Evolutionary conservation across 2,888 invertebrate species (phyloP).

Genomic region (Pseudococcus viburni): DNA sequence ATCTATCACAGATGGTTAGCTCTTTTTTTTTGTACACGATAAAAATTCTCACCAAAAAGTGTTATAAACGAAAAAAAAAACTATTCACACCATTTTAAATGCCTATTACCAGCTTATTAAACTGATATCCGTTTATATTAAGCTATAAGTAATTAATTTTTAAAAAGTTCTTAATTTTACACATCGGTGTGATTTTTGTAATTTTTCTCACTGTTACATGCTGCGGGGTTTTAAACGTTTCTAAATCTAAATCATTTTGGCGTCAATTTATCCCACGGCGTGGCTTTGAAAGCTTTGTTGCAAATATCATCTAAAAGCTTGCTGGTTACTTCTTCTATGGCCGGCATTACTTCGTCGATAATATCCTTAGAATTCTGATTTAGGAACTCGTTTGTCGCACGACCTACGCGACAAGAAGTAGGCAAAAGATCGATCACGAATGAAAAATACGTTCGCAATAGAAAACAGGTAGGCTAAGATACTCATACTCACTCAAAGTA

Average conservation of each 20-base stretch:
- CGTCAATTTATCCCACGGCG: conserved; percentile 69
- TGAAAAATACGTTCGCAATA: background rate
- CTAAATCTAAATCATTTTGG: conserved; percentile 65
- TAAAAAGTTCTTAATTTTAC: conserved; percentile 11
- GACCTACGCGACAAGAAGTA: conserved; percentile 67
- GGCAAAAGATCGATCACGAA: background rate
- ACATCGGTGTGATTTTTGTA: conserved; percentile 17
- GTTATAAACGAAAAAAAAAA: background rate
- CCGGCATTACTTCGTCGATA: conserved; percentile 69
- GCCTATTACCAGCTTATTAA: conserved; percentile 4
- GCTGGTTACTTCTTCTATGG: conserved; percentile 69
- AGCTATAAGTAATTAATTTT: background rate
- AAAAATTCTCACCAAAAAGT: background rate
- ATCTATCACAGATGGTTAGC: conserved; percentile 38
- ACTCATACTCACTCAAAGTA: conserved; percentile 73
- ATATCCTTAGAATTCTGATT: conserved; percentile 70
- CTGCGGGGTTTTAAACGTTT: background rate
- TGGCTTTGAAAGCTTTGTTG: conserved; percentile 69
- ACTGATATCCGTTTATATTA: background rate
- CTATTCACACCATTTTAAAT: conserved; percentile 27
- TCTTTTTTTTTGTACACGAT: background rate
- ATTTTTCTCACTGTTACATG: background rate
- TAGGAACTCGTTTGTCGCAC: conserved; percentile 69
- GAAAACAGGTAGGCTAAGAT: background rate
- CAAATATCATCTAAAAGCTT: conserved; percentile 69